A percentile compares a stretch with the other conserved stretches of the same genome.
phyloP scores from a whole-genome alignment of 2,888 invertebrate species.

The Morpho deidamia region DNA sequence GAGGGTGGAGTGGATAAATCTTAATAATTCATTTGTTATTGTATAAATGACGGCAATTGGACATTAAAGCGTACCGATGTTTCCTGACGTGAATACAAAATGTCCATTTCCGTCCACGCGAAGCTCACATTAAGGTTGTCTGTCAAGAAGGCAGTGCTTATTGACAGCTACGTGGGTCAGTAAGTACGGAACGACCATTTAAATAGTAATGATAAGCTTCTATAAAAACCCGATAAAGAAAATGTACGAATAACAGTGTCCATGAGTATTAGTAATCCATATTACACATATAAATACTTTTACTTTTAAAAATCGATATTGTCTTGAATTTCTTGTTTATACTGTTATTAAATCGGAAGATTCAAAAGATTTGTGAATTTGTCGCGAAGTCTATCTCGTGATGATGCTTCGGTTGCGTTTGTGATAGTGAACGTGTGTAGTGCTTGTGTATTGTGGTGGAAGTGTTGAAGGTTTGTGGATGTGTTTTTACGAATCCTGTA shows the following conservation, averaged over 20 bases:
- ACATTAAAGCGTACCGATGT: constrained; percentile 60
- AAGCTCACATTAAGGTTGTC: constrained; percentile 65
- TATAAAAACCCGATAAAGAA: not conserved
- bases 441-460: too few relatives aligned
- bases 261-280: too few relatives aligned
- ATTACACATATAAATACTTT: too few relatives aligned
- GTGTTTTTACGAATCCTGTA: too few relatives aligned
- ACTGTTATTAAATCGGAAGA: too few relatives aligned
- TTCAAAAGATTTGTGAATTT: too few relatives aligned
- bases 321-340: too few relatives aligned
- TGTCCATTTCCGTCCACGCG: constrained; percentile 71
- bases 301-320: too few relatives aligned
- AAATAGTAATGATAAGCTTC: constrained; percentile 2
- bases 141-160: constrained; percentile 48
- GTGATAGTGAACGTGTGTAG: too few relatives aligned
- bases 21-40: constrained; percentile 56
- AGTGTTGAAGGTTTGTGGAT: too few relatives aligned
- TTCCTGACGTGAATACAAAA: constrained; percentile 62
- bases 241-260: not conserved
- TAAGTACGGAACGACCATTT: constrained; percentile 18
- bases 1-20: constrained; percentile 41
- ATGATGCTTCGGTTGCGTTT: too few relatives aligned
- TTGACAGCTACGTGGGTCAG: constrained; percentile 31
- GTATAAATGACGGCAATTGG: constrained; percentile 55
- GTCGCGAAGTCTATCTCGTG: too few relatives aligned